A percentile compares a stretch with the other conserved stretches of the same genome.
These are phyloP conservation scores for Lochmaea capreae DNA, from an alignment of 2,888 invertebrate genomes.

Conservation along the genomic window DNA sequence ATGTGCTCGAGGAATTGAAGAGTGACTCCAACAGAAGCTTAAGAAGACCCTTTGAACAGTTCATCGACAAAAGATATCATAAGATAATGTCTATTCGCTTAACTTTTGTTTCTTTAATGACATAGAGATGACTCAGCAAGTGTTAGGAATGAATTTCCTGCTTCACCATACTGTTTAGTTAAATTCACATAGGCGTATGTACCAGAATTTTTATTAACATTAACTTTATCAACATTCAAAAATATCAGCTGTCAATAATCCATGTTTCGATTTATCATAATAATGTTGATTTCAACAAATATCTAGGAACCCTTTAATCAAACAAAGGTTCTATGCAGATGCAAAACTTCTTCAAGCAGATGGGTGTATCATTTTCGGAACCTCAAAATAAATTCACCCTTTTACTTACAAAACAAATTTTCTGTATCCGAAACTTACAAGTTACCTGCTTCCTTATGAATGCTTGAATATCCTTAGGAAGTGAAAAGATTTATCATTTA, in stretches of 20 bases:
- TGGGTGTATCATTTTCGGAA: constrained; percentile 35
- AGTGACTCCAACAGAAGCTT: not conserved
- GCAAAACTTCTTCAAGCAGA: constrained; percentile 41
- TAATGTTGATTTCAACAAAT: constrained; percentile 29
- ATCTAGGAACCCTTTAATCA: constrained; percentile 27
- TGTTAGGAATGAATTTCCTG: not conserved
- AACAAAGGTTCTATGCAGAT: constrained; percentile 39
- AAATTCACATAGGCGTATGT: too few relatives aligned
- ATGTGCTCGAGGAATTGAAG: not conserved
- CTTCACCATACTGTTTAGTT: not conserved
- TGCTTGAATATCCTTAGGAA: constrained; percentile 33
- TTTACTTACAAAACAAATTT: constrained; percentile 45
- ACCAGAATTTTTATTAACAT: too few relatives aligned
- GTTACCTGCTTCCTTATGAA: constrained; percentile 43
- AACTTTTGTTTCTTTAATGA: constrained; percentile 13
- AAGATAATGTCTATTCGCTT: constrained; percentile 2
- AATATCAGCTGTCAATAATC: constrained; percentile 16
- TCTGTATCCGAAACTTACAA: constrained; percentile 25
- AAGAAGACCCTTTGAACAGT: not conserved
- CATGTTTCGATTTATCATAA: constrained; percentile 24
- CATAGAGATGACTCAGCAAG: not conserved
- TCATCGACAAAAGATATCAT: constrained; percentile 6
- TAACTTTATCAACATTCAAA: not conserved
- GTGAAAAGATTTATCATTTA: constrained; percentile 25
- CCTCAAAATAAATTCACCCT: constrained; percentile 46